Percentiles rank a stretch among this genome's conserved stretches.
phyloP scores from a whole-genome alignment of 2,888 invertebrate species.

The Hydriomena furcata region DNA sequence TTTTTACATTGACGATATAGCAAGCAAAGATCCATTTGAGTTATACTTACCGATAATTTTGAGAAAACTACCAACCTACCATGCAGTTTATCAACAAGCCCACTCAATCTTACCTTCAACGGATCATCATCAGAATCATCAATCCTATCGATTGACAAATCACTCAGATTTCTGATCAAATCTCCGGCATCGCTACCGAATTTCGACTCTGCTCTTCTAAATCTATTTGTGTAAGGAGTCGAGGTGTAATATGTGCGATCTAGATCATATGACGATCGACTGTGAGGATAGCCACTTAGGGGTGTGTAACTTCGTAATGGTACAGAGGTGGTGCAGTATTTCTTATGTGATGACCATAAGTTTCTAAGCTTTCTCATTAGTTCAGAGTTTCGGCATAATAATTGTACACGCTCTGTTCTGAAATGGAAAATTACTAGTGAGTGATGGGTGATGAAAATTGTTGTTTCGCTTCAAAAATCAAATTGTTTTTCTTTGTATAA shows the following conservation, averaged over 20 bases:
- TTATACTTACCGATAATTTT: neutral
- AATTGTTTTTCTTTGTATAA: slow-evolving; percentile 44
- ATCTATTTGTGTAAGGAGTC: slow-evolving; percentile 68
- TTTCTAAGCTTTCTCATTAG: slow-evolving; percentile 84
- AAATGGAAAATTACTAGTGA: slow-evolving; percentile 58
- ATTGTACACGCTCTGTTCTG: slow-evolving; percentile 85
- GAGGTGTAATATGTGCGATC: slow-evolving; percentile 75
- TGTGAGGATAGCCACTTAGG: slow-evolving; percentile 74
- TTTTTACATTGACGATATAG: slow-evolving; percentile 1
- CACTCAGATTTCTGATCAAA: slow-evolving; percentile 63
- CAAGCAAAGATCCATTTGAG: neutral
- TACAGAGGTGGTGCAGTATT: slow-evolving; percentile 76
- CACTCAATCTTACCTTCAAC: slow-evolving; percentile 60
- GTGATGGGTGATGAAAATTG: slow-evolving; percentile 36
- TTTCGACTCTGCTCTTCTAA: slow-evolving; percentile 53
- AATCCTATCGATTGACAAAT: slow-evolving; percentile 70
- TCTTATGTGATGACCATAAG: slow-evolving; percentile 85
- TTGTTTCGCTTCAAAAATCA: slow-evolving; percentile 22
- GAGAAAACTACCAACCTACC: slow-evolving; percentile 18
- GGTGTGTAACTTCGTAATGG: slow-evolving; percentile 70
- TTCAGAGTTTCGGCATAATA: slow-evolving; percentile 85
- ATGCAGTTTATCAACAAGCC: slow-evolving; percentile 16
- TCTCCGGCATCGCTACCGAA: slow-evolving; percentile 58
- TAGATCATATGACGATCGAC: slow-evolving; percentile 69
- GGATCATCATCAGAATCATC: slow-evolving; percentile 72